phyloP scores from a whole-genome alignment of 2,113 vertebrate species.

The Sialia sialis region DNA sequence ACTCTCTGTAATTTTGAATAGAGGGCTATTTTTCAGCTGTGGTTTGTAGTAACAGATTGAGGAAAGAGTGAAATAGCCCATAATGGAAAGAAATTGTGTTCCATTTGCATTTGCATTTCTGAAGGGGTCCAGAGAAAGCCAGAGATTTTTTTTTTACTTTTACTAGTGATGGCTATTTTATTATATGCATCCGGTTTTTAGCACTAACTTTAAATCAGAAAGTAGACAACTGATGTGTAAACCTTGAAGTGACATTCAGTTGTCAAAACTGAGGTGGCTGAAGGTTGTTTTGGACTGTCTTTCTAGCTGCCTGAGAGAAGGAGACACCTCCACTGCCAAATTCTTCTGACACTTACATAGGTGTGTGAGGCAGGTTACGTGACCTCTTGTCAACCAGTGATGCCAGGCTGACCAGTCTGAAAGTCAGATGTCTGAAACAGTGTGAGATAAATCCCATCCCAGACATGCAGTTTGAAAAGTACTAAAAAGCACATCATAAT shows the following conservation, averaged over 20 bases:
- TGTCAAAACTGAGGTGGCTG: background rate
- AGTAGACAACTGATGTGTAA: background rate
- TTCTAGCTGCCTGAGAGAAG: background rate
- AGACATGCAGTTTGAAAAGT: background rate
- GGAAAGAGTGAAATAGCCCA: background rate
- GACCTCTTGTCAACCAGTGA: background rate
- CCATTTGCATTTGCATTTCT: background rate
- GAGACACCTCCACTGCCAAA: background rate
- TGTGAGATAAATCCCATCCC: background rate
- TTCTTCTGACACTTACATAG: background rate
- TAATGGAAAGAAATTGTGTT: background rate
- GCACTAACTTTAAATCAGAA: background rate
- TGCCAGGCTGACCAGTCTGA: background rate
- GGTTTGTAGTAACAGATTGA: background rate
- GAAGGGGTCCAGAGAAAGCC: background rate
- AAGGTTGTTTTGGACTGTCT: background rate
- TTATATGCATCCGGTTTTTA: background rate
- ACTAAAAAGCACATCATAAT: background rate
- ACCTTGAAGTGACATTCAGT: background rate
- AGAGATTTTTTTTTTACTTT: background rate
- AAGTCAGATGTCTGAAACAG: background rate
- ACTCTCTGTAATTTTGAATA: background rate
- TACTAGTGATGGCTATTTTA: background rate
- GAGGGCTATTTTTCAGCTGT: background rate
- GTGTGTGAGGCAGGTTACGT: background rate